A percentile compares a stretch with the other conserved stretches of the same genome.
These are phyloP conservation scores for Pitta sordida DNA, from an alignment of 2,113 vertebrate genomes.

Conservation along the genomic window DNA sequence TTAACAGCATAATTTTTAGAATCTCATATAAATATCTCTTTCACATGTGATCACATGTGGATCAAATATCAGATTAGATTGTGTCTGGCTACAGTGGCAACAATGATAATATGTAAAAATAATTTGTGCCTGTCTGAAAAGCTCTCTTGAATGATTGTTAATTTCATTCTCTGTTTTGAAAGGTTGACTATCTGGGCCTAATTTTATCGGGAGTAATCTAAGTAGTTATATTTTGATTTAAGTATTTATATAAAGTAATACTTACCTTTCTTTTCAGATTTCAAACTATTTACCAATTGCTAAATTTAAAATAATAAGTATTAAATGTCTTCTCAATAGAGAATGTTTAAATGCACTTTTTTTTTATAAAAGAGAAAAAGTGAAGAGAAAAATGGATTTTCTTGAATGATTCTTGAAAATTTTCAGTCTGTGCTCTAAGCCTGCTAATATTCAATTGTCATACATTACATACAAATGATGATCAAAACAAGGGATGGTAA, in stretches of 20 bases:
- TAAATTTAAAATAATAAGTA: background rate
- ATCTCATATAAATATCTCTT: background rate
- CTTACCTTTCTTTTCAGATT: background rate
- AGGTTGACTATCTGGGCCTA: background rate
- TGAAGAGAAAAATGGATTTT: background rate
- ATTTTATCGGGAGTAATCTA: background rate
- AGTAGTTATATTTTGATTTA: background rate
- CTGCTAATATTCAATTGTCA: background rate
- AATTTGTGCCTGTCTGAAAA: background rate
- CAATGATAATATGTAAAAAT: background rate
- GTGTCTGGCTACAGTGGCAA: background rate
- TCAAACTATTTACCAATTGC: background rate
- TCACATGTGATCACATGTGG: background rate
- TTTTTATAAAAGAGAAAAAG: background rate
- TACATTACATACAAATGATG: background rate
- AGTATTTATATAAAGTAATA: background rate
- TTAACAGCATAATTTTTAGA: background rate
- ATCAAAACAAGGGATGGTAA: background rate
- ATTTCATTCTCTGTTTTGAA: background rate
- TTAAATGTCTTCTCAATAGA: background rate
- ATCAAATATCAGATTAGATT: background rate
- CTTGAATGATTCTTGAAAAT: background rate
- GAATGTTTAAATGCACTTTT: background rate
- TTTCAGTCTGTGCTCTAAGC: background rate
- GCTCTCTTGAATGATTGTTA: background rate